Base-by-base conservation (phyloP, 35 echinoderm and acorn worm species). In the Ophiothrix spiculata region DNA sequence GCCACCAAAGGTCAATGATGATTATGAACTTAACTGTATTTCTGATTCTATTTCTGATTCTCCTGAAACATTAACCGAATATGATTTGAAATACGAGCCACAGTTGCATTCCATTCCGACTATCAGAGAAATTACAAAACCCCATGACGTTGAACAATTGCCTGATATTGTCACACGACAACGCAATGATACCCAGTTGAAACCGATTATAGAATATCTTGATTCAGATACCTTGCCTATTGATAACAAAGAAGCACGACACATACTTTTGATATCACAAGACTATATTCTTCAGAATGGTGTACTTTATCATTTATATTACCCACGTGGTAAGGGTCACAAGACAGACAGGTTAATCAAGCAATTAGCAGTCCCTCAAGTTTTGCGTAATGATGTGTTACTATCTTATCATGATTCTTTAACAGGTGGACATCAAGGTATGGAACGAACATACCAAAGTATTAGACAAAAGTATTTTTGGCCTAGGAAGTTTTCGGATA, bases 381-480 rank as follows among this genome's bases (percentile, higher is more conserved):
- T 77, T 46, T 79, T 89, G 23, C 36, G 39, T 35, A 29, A 80
- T 31, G 80, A 90, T 46, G 82, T 84, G 60, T 39, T 90, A 11
- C 49, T 90, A 1, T 83, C 88, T 17, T 90, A 84, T 77, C 88
- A 90, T 60, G 81, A 90, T 39, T 84, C 46, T 46, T 31, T 77
- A 37, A 32, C 25, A 17, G 87, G 88, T 25, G 82, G 88, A 0
- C 88, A 90, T 37, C 82, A 84, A 69, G 88, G 82, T 23, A 77
- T 90, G 39, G 81, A 90, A 37, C 83, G 88, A 41, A 85, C 88
- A 15, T 90, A 90, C 40, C 63, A 90, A 77, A 37, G 73, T 28
- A 90, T 90, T 19, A 32, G 74, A 29, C 88, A 77, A 4, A 90
- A 85, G 54, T 90, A 90, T 78, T 84, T 73, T 39, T 84, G 69